Evolutionary conservation across 2,888 invertebrate genomes (phyloP).

Genomic region (Pyrgus malvae): DNA sequence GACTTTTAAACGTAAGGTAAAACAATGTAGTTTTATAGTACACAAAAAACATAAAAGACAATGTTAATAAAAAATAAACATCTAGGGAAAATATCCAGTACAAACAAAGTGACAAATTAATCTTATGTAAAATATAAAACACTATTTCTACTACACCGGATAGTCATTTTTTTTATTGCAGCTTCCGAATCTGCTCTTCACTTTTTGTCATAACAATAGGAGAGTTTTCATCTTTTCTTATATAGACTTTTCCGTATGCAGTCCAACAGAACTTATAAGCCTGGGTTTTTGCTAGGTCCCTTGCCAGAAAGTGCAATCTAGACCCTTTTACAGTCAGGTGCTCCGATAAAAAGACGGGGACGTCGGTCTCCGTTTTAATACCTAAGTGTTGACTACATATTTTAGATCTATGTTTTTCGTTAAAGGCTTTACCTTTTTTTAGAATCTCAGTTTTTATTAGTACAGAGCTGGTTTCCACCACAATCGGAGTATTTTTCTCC

Average conservation of each 20-base stretch:
- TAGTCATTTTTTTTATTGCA: no score
- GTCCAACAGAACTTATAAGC: conserved; percentile 33
- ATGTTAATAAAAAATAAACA: no score
- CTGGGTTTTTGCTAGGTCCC: conserved; percentile 5
- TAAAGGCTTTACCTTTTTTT: conserved; percentile 20
- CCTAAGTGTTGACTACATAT: no score
- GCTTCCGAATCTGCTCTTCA: neutral
- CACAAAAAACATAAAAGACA: no score
- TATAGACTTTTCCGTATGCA: conserved; percentile 15
- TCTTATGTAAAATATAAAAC: no score
- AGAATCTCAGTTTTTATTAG: no score
- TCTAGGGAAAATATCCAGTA: no score
- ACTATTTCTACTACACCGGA: neutral
- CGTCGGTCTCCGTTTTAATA: conserved; percentile 10
- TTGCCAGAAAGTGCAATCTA: neutral
- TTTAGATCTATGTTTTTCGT: conserved; percentile 21
- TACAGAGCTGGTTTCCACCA: no score
- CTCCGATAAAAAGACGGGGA: neutral
- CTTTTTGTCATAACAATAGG: conserved; percentile 1
- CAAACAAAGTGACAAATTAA: no score
- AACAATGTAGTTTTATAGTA: no score
- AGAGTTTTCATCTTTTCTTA: conserved; percentile 12
- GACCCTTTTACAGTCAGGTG: neutral
- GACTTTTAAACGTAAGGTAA: no score
- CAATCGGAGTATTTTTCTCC: no score